These are phyloP conservation scores for Apamea anceps DNA, from an alignment of 2,888 invertebrate species.

Conservation along the genomic window DNA sequence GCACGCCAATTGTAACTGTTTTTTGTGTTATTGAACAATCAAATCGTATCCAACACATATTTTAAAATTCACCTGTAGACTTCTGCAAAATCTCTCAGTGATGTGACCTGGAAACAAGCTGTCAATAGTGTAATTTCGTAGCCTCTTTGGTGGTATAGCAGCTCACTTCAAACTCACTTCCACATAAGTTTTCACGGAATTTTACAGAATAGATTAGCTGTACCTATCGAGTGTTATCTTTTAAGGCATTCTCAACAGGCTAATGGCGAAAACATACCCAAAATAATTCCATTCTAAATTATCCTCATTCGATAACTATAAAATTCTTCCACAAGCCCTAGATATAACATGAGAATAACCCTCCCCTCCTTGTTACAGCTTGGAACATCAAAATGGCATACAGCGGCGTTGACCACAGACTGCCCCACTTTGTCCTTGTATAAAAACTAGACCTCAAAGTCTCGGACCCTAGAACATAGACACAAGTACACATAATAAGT, in stretches of 20 bases:
- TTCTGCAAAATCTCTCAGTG: neutral
- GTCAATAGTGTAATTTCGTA: neutral
- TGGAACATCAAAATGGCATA: conserved; percentile 4
- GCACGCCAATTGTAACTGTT: neutral
- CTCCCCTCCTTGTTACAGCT: neutral
- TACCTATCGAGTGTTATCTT: neutral
- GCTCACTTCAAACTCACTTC: neutral
- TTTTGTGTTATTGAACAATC: conserved; percentile 6
- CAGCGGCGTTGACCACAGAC: conserved; percentile 7
- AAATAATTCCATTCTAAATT: neutral
- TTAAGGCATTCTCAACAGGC: neutral
- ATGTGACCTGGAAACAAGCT: neutral
- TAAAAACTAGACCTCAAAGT: conserved; percentile 60
- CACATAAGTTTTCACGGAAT: neutral
- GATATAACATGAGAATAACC: too few relatives aligned
- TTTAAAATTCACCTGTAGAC: neutral
- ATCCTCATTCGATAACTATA: neutral
- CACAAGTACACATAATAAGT: conserved; percentile 64
- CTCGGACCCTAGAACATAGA: conserved; percentile 39
- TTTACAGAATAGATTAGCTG: neutral
- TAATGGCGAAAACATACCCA: neutral
- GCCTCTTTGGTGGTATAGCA: neutral
- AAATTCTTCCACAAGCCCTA: neutral
- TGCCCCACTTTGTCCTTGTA: conserved; percentile 31
- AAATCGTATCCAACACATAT: neutral